Base-by-base conservation (phyloP, 2,888 invertebrate genomes). In the Odontomyia ornata region DNA sequence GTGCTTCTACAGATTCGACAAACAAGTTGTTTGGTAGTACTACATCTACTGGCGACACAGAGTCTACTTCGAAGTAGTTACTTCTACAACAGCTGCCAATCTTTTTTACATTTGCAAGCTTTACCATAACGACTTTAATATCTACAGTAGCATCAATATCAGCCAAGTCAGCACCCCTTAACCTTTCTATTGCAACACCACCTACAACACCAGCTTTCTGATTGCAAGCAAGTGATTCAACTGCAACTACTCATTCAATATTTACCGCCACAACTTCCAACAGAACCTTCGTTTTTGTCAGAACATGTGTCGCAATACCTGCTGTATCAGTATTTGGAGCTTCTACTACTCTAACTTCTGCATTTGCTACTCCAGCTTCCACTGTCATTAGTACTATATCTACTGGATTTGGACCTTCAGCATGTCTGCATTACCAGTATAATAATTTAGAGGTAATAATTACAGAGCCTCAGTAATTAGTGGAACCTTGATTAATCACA, bases 21-120 rank as follows among this genome's bases (percentile, higher is more conserved):
- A 83, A 84, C 0, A 80, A 81, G 0, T 75, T 84, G 1, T 81
- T 85, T 28, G 81, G n/a, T 15, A 57, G 43, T 23, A 11, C 72
- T 1, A 11, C 78, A 27, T 3, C 71, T 15, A 7, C 64, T 1
- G 7, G 57, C 1, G 76, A 64, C 21, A 56, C 62, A 23, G 72
- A 64, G 28, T 72, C 78, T 30, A 56, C 64, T 76, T 77, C n/a
- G 76, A 67, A 15, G 69, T 7, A 27, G 21, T 69, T 15, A 60
- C 76, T 28, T n/a, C n/a, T n/a, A 7, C 36, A 5, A 0, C 75
- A 57, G 18, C 62, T 0, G 62, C 27, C 9, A 18, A 18, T 15
- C 28, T 62, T 15, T 28, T 62, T 28, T 62, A n/a, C 65, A 15
- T 4, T 47, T n/a, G 13, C 60, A 18, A 4, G 46, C 0, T 65